Percentiles rank a stretch among this genome's conserved stretches.
phyloP scores from a whole-genome alignment of 2,113 vertebrate genomes.

The Bufo bufo region DNA sequence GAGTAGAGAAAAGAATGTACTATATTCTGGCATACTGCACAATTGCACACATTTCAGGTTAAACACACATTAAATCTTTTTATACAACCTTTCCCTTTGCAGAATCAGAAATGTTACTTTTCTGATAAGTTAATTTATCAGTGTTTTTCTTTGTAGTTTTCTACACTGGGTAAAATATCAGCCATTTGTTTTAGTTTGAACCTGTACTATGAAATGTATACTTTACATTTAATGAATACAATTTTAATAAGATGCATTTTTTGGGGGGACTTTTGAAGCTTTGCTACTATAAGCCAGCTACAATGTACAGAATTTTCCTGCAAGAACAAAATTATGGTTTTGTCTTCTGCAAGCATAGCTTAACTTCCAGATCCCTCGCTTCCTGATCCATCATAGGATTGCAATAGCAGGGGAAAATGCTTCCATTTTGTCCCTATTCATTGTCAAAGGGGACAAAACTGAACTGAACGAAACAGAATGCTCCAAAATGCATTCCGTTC shows the following conservation, averaged over 20 bases:
- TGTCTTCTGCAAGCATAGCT: too few species aligned
- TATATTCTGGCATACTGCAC: not conserved
- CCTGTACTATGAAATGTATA: conserved; percentile 16
- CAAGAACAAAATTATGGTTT: too few species aligned
- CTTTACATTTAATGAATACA: conserved; percentile 3
- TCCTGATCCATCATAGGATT: too few species aligned
- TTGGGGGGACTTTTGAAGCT: not conserved
- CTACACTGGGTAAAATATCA: not conserved
- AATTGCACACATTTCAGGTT: not conserved
- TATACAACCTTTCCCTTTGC: not conserved
- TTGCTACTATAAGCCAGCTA: not conserved
- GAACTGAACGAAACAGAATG: too few species aligned
- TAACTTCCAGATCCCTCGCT: too few species aligned
- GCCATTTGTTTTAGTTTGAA: not conserved
- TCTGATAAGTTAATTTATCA: not conserved
- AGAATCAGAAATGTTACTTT: not conserved
- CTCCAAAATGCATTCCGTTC: too few species aligned
- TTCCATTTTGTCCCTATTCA: too few species aligned
- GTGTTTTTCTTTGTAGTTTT: conserved; percentile 1
- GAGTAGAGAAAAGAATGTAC: too few species aligned
- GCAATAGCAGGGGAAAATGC: too few species aligned
- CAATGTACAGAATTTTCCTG: not conserved
- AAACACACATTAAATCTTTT: not conserved
- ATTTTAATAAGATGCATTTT: not conserved
- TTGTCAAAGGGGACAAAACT: too few species aligned